Evolutionary conservation across 2,888 invertebrate species (phyloP), one percentile per base, ranked within the genome.

Genomic region (Sarcophaga subvicina): DNA sequence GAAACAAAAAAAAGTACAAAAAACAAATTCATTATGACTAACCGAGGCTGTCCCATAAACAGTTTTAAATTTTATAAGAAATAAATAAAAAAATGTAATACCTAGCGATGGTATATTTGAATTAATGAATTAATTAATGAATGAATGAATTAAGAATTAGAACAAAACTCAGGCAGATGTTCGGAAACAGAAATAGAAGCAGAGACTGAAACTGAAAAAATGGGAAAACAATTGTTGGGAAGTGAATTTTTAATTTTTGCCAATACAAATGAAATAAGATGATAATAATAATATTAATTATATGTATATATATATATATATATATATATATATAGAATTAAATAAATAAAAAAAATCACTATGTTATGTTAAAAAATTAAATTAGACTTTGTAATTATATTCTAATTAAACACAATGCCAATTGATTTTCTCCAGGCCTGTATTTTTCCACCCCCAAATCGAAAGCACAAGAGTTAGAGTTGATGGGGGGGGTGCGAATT

Each of bases 211-310:
- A 37, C 37, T 37, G 37, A 37, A 10, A 37, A 37, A 37, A 37
- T 37, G 8, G 37, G 10, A 25, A 59, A 83, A 75, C 79, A 85
- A 80, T 85, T 72, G 71, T 5, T 80, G 84, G 66, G 84, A 85
- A 80, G 47, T 85, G 62, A 80, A 80, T 67, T 49, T 67, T 67
- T 60, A 76, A 49, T 49, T 25, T 17, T n/a, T 2, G 0, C 14
- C 2, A 54, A 54, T 54, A 54, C 14, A 10, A 20, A 72, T 47
- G 27, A 73, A 25, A 69, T 73, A 62, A 73, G n/a, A 60, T 37
- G 20, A 22, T 54, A 47, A 45, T 17, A 45, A 6, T 8, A 60
- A 11, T 60, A 69, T 3, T 5, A 62, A 70, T 10, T 45, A 64
- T 14, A 63, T 14, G 37, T 47, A 14, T 67, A 22, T 22, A 22